These are phyloP conservation scores for Alsophila aescularia DNA, from an alignment of 2,888 invertebrate species.

Conservation along the genomic window DNA sequence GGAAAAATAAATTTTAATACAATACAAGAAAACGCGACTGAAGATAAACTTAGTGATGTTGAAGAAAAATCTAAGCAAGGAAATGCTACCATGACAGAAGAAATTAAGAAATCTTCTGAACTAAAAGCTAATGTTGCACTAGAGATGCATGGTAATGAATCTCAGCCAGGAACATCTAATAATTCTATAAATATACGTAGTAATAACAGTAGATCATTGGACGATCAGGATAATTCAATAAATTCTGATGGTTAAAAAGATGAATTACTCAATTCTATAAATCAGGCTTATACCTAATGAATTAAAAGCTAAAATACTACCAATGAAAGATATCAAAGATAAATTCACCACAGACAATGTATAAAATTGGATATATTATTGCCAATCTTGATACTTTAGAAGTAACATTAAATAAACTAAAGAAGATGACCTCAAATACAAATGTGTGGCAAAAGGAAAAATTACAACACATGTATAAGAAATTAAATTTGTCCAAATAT, in stretches of 20 bases:
- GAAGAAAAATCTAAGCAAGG: neutral
- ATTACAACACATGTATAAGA: constrained; percentile 5
- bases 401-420: constrained; percentile 43
- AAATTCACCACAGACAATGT: constrained; percentile 38
- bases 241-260: neutral
- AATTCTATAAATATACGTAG: neutral
- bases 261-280: neutral
- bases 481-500: constrained; percentile 7
- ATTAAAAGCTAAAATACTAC: constrained; percentile 6
- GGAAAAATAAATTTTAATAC: neutral
- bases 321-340: constrained; percentile 22
- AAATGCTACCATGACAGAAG: neutral
- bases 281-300: constrained; percentile 1
- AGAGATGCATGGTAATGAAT: too few species aligned
- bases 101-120: too few species aligned
- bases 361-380: constrained; percentile 55
- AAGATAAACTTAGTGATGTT: neutral
- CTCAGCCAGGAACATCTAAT: neutral
- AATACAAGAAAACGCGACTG: too few species aligned
- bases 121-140: too few species aligned
- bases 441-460: neutral
- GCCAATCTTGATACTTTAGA: constrained; percentile 57
- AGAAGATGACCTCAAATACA: neutral
- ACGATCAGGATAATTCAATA: neutral
- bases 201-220: neutral